Evolutionary conservation across 92 coral and sea anemone species (phyloP), one percentile per base, ranked within the genome.

Genomic region (Umimayanthus kanabou): DNA sequence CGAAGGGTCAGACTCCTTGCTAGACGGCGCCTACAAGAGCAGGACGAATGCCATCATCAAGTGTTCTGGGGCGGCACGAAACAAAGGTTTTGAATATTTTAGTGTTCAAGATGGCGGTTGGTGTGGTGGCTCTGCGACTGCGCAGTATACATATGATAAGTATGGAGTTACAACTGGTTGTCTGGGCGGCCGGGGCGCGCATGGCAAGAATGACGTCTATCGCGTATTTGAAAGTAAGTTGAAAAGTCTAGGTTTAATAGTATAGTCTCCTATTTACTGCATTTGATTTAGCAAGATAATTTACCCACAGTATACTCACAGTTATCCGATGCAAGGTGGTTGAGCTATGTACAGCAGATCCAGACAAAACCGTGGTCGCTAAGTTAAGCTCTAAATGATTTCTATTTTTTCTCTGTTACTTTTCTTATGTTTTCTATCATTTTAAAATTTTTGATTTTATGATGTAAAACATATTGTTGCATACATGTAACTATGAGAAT

Each of bases 161-260:
- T 11, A 37, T 18, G 85, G 76, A 4, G n/a, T 64, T 81, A 28
- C 26, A 22, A 25, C 9, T 1, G 57, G 61, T 33, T 81, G 85
- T 64, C 8, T 20, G 13, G 49, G 64, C 22, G 85, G 85, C 15
- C 13, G 16, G 33, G 85, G 85, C 23, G 57, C 55, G 29, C 3
- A 0, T 42, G 39, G 0, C 3, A 13, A 11, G 58, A 53, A n/a
- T 23, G 85, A 81, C 33, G n/a, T 81, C 2, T 81, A 81, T 81
- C 75, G 85, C 42, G 58, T 66, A 39, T 81, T 81, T 25, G 39
- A 65, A 65, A 81, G 85, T 81, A 81, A 65, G 85, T 81, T 39
- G 30, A 79, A 79, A 76, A 20, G 58, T 53, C 20, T 53, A 53
- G 58, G 18, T 14, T 53, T 53, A 53, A 11, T 13, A 53, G 58